Conservation (phyloP, 2,888 invertebrate species). For the Dioctria linearis region DNA sequence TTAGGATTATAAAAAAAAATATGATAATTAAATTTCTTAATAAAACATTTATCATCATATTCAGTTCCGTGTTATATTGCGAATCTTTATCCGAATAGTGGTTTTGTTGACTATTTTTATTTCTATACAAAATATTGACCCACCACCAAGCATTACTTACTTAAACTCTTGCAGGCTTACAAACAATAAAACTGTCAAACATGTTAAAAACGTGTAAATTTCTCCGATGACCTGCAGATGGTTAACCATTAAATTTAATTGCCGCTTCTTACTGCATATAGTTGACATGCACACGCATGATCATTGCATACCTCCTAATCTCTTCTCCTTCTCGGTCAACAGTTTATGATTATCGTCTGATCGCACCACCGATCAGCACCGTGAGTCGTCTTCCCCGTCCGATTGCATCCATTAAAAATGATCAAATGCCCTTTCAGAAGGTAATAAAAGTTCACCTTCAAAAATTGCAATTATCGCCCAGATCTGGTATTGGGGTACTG, state of each 20-base stretch:
- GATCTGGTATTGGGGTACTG: background rate
- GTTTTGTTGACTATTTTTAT: too few relatives aligned
- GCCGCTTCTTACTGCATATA: background rate
- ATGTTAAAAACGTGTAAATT: background rate
- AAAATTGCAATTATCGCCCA: constrained; percentile 44
- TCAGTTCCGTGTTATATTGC: too few relatives aligned
- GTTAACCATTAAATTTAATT: background rate
- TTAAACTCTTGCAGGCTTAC: background rate
- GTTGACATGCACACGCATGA: constrained; percentile 7
- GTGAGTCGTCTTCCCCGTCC: too few relatives aligned
- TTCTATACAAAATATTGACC: too few relatives aligned
- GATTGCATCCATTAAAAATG: background rate
- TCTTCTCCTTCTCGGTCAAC: background rate
- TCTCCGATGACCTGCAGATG: background rate
- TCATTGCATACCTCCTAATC: background rate
- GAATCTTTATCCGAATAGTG: too few relatives aligned
- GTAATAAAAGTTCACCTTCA: constrained; percentile 52
- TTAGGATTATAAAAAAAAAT: too few relatives aligned
- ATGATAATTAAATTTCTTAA: too few relatives aligned
- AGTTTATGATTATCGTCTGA: background rate
- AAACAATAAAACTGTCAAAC: constrained; percentile 1
- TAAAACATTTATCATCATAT: too few relatives aligned
- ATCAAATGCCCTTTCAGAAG: constrained; percentile 30
- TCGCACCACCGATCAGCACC: background rate
- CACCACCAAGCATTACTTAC: too few relatives aligned